phyloP scores from a whole-genome alignment of 2,888 invertebrate species.

The Limnephilus lunatus region DNA sequence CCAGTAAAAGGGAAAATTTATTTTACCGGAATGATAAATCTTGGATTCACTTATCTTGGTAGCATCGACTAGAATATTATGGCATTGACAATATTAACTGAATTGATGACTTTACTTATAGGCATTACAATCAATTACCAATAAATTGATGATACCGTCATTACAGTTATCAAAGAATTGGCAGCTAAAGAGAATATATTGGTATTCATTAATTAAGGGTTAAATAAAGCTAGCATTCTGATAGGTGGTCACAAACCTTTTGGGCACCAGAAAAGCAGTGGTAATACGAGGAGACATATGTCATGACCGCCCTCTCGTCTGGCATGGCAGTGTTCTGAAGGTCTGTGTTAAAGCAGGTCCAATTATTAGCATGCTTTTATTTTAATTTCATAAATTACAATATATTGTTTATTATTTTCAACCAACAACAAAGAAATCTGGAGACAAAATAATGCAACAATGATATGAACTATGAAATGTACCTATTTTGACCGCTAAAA shows the following conservation, averaged over 20 bases:
- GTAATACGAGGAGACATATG: slow-evolving; percentile 99
- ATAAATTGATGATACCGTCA: not conserved
- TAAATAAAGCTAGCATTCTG: slow-evolving; percentile 50
- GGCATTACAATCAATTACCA: not conserved
- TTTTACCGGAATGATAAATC: not conserved
- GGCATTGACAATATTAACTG: too few relatives aligned
- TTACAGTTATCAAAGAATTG: not conserved
- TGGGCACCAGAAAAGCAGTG: slow-evolving; percentile 99
- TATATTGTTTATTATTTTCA: slow-evolving; percentile 16
- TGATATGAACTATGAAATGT: not conserved
- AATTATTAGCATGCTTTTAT: slow-evolving; percentile 63
- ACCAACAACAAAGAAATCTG: slow-evolving; percentile 18
- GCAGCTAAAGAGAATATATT: not conserved
- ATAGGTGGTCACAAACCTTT: slow-evolving; percentile 85
- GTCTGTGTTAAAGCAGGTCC: slow-evolving; percentile 81
- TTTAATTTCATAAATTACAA: slow-evolving; percentile 23
- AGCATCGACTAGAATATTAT: too few relatives aligned
- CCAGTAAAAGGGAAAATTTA: not conserved
- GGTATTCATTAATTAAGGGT: not conserved
- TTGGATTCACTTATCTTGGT: too few relatives aligned
- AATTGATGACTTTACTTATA: not conserved
- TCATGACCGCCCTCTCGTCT: slow-evolving; percentile 99
- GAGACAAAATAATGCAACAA: not conserved
- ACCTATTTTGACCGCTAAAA: not conserved
- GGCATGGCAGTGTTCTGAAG: slow-evolving; percentile 99